These are phyloP conservation scores for Nixonia krombeini DNA, from an alignment of 1,140 invertebrate species.

Conservation along the genomic window DNA sequence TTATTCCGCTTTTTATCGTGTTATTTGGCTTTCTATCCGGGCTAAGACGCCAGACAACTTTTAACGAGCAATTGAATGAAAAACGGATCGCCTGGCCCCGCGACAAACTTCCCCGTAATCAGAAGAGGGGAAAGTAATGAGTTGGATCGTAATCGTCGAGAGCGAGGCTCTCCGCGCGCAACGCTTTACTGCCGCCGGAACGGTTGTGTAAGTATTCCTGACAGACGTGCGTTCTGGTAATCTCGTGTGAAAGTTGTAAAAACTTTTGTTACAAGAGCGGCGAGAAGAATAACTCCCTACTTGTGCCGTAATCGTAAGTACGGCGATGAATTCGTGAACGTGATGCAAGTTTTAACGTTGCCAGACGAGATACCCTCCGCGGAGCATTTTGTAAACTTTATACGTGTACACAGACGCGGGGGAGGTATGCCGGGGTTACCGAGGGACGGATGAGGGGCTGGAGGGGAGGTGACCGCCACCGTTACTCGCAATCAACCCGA, in stretches of 20 bases:
- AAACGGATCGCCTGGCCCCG: too few species aligned
- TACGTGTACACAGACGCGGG: constrained; percentile 18
- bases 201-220: constrained; percentile 30
- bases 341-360: constrained; percentile 44
- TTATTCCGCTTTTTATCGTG: background rate
- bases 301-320: constrained; percentile 44
- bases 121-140: constrained; percentile 20
- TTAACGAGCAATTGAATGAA: constrained; percentile 33
- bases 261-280: constrained; percentile 36
- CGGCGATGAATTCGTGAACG: constrained; percentile 45
- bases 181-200: constrained; percentile 37
- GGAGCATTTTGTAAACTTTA: constrained; percentile 30
- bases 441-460: too few species aligned
- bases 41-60: constrained; percentile 6
- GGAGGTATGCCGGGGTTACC: too few species aligned
- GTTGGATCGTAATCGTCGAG: constrained; percentile 7
- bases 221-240: constrained; percentile 39
- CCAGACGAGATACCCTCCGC: constrained; percentile 18
- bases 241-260: constrained; percentile 50
- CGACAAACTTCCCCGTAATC: background rate
- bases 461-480: too few species aligned
- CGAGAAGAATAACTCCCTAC: constrained; percentile 36
- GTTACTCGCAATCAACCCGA: constrained; percentile 37
- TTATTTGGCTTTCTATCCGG: background rate
- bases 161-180: background rate